Base-by-base conservation (phyloP, 2,888 invertebrate species). In the Parnassius orleans region DNA sequence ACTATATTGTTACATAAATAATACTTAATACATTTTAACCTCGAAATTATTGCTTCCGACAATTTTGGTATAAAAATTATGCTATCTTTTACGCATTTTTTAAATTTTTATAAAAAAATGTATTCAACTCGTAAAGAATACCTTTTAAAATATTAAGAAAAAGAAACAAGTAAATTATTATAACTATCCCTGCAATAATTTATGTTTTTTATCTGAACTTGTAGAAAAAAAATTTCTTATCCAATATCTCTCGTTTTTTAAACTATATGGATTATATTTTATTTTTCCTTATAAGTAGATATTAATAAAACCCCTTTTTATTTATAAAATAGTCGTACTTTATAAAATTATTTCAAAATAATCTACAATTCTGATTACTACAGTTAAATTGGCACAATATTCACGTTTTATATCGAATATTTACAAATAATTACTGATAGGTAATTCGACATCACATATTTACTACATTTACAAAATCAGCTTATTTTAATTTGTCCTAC, bases 331-430 rank as follows among this genome's bases (percentile, higher is more conserved):
- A 7, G 5, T 33, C 33, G n/a, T 43, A 44, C 33, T 19, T n/a
- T 57, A 43, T 43, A 24, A 51, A 51, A 24, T 48, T n/a, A 43
- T 50, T 24, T 24, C 2, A 50, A 57, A 19, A 33, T 43, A 60
- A 57, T 9, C 46, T 61, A 56, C 3, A 56, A 46, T 42, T 47
- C 33, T 52, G 19, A 47, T 46, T 24, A 33, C 44, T 55, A 53
- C 2, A 48, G 19, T 53, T 53, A 57, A 14, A 14, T 83, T 84
- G 84, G 84, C 84, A 84, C 83, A 70, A 70, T 69, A 79, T 84
- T 84, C 84, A 84, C 84, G 72, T 70, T 68, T 48, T 53, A 53
- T 58, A 66, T 3, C 62, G 67, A 14, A 61, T 73, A 75, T 74
- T 72, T 74, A 78, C 75, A 77, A 58, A 63, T 62, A 61, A 61